Evolutionary conservation across 2,797 vertebrate species (phyloP), one percentile per base, ranked within the genome.

Genomic region (Phyllotis vaccarum): DNA sequence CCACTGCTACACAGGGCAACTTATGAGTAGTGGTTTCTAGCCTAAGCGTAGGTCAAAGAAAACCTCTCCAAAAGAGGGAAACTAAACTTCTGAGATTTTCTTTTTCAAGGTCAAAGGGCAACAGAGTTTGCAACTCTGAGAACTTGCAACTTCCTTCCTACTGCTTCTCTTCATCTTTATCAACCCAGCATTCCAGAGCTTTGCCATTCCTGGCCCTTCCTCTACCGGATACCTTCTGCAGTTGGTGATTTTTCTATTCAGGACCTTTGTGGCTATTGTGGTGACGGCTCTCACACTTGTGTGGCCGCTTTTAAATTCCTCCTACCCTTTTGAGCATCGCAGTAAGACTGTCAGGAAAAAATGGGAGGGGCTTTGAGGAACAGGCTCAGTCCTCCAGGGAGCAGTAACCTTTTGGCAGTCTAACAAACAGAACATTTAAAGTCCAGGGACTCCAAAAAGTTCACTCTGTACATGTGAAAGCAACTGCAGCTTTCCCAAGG

Each of bases 401-500:
- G 94, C 93, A 95, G 95, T 97, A 95, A 97, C 95, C 94, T 96
- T 96, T 94, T 96, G 97, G 96, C 96, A 96, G 94, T 56, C 52
- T 94, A 96, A 96, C 96, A 95, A 95, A 97, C 82, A 96, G 94
- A 93, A 92, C 93, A 95, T 94, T 97, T 96, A 46, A 97, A 96
- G 93, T 89, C 94, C 88, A 94, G 34, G 46, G 88, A 95, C 97
- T 97, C 92, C 86, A 76, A 83, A 83, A 91, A 95, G 79, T 92
- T 95, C 74, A 62, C 94, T 93, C 90, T 83, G 95, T 92, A 68
- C 70, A 93, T 96, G 96, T 60, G 96, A 95, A 95, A 97, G 94
- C 97, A 97, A 97, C 96, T 97, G 96, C 95, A 95, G 88, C 92
- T 98, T 98, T 96, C 95, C 97, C 96, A 97, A 96, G 94, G 86